phyloP scores from a whole-genome alignment of 2,888 invertebrate genomes.

The Neoscelio sp. region DNA sequence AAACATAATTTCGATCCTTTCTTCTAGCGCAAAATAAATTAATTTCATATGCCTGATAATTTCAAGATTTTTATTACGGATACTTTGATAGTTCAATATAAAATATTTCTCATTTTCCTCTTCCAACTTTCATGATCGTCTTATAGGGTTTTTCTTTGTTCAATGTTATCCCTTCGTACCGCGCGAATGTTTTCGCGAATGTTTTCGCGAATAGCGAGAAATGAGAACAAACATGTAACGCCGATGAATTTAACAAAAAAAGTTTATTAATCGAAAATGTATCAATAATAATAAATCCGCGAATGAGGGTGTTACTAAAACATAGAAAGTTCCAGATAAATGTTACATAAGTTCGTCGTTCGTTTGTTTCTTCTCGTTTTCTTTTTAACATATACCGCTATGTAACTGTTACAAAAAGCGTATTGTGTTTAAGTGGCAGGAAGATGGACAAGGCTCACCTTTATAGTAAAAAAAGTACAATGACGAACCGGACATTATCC shows the following conservation, averaged over 20 bases:
- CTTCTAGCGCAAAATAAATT: no score
- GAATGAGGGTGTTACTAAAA: conserved; percentile 56
- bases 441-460: conserved; percentile 61
- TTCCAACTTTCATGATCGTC: no score
- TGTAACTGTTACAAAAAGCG: conserved; percentile 59
- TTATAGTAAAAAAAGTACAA: conserved; percentile 54
- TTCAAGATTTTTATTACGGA: no score
- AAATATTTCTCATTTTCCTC: no score
- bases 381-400: conserved; percentile 20
- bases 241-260: conserved; percentile 56
- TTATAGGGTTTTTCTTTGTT: no score
- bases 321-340: conserved; percentile 50
- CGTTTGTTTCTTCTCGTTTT: conserved; percentile 25
- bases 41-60: no score
- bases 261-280: conserved; percentile 58
- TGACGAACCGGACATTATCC: conserved; percentile 39
- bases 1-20: no score
- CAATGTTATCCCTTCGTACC: no score
- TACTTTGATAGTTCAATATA: no score
- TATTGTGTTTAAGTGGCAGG: conserved; percentile 49
- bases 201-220: no score
- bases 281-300: conserved; percentile 57
- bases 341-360: conserved; percentile 35
- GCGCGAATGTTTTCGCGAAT: no score
- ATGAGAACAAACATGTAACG: no score